Percentiles rank a stretch among this genome's conserved stretches.
Conservation (phyloP, 2,113 vertebrate species). For the Octodon degus region DNA sequence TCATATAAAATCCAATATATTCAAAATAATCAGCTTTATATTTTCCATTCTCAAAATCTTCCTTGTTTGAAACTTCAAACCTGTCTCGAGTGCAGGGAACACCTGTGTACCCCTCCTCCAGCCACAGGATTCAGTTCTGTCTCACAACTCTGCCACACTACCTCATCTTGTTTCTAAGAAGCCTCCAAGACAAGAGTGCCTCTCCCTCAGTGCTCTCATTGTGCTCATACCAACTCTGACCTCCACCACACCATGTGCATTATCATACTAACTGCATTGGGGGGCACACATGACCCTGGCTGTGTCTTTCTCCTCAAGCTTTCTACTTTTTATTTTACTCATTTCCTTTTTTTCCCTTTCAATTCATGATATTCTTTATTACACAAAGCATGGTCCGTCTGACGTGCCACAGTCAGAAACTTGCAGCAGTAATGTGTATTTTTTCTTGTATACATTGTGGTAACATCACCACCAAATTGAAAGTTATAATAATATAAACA, state of each 20-base stretch:
- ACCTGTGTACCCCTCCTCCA: background rate
- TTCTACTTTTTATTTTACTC: background rate
- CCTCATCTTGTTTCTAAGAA: background rate
- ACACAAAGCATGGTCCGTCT: no score
- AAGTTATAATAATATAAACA: no score
- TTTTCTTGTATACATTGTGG: no score
- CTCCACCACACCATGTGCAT: background rate
- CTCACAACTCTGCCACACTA: background rate
- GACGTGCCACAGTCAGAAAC: no score
- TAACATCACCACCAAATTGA: no score
- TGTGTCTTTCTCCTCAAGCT: background rate
- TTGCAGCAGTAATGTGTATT: no score
- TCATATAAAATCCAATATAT: background rate
- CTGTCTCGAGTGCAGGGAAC: background rate
- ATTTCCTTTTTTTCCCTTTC: no score
- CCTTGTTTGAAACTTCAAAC: background rate
- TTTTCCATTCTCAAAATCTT: background rate
- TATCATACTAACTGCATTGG: background rate
- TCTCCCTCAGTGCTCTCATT: background rate
- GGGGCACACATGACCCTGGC: rapidly evolving
- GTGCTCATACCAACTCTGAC: background rate
- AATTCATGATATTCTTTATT: no score
- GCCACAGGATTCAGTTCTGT: background rate
- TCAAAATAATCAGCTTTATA: background rate
- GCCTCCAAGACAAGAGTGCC: background rate